Evolutionary conservation across 2,113 vertebrate genomes (phyloP).

Genomic region (Arizona elegans): DNA sequence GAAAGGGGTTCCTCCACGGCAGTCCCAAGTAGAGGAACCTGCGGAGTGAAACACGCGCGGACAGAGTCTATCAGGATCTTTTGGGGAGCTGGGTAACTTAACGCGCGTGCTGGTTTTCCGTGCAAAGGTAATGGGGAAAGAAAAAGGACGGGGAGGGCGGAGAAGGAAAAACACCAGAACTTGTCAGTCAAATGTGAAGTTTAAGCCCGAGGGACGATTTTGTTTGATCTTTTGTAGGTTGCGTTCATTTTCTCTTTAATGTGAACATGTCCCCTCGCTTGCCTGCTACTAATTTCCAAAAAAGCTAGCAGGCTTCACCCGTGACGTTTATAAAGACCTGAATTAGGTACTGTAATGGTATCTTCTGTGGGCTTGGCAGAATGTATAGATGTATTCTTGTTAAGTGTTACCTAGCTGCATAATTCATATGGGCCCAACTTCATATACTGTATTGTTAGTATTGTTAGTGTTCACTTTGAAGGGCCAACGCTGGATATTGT

Average conservation of each 20-base stretch:
- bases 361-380: neutral
- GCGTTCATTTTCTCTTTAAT: neutral
- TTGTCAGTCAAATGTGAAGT: neutral
- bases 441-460: neutral
- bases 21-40: accelerated
- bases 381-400: neutral
- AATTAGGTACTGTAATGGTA: neutral
- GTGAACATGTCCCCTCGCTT: neutral
- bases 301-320: neutral
- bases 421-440: neutral
- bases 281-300: no score
- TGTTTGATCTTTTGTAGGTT: neutral
- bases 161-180: neutral
- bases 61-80: neutral
- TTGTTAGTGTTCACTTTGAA: neutral
- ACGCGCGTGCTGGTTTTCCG: neutral
- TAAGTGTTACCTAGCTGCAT: neutral
- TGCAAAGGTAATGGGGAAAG: neutral
- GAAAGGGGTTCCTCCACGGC: neutral
- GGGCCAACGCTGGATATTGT: neutral
- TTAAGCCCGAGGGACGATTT: neutral
- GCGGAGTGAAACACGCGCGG: accelerated
- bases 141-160: neutral
- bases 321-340: neutral
- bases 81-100: neutral